A percentile compares a stretch with the other conserved stretches of the same genome.
phyloP scores from a whole-genome alignment of 2,888 invertebrate genomes.

The Taphrorychus bicolor region DNA sequence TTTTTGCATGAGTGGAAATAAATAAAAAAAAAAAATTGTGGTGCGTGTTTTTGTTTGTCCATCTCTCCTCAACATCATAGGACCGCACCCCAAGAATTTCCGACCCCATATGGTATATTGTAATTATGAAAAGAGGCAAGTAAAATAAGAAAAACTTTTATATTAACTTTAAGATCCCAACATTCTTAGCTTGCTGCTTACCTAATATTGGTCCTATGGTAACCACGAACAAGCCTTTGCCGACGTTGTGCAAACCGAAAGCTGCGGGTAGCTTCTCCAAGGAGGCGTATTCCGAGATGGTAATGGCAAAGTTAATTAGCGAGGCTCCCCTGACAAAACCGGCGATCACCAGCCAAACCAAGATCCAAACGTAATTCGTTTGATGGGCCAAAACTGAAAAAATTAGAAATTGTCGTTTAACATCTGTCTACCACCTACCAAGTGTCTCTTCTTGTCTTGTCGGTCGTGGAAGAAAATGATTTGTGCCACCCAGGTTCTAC shows the following conservation, averaged over 20 bases:
- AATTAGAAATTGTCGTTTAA: conserved; percentile 39
- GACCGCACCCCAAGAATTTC: no score
- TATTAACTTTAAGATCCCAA: no score
- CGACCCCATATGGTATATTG: no score
- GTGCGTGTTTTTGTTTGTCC: no score
- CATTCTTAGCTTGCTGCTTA: no score
- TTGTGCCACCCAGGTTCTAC: neutral
- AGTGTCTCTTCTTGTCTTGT: conserved; percentile 32
- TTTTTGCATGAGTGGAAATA: no score
- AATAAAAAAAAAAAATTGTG: no score
- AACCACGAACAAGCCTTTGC: conserved; percentile 75
- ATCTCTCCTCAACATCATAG: no score
- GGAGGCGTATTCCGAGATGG: conserved; percentile 78
- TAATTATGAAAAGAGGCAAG: neutral
- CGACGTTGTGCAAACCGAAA: conserved; percentile 79
- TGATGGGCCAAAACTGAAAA: conserved; percentile 76
- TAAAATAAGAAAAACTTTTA: neutral
- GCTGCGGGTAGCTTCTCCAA: conserved; percentile 77
- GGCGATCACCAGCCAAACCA: conserved; percentile 75
- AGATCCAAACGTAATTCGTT: conserved; percentile 71
- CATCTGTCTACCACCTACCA: no score
- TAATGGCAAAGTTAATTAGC: conserved; percentile 78
- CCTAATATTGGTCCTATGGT: conserved; percentile 74
- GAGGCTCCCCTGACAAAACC: conserved; percentile 83
- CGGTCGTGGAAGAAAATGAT: neutral